These are phyloP conservation scores for Drosophila yakuba DNA, from an alignment of 1,140 invertebrate species.

Conservation along the genomic window DNA sequence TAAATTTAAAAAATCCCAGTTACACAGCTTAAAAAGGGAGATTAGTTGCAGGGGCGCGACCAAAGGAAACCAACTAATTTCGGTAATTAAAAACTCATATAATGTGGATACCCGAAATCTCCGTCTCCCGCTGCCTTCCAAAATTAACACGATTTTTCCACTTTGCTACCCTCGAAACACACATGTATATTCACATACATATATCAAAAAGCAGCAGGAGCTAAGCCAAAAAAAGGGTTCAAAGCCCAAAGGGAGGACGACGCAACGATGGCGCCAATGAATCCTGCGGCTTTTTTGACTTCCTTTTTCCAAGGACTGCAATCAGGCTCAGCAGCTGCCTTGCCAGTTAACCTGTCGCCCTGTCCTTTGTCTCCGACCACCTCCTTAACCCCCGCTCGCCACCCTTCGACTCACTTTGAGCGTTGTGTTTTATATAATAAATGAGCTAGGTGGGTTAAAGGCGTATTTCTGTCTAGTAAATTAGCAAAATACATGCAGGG, in stretches of 20 bases:
- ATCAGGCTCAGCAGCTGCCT: conserved; percentile 48
- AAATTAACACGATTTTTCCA: conserved; percentile 80
- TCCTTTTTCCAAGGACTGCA: conserved; percentile 41
- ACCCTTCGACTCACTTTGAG: conserved; percentile 29
- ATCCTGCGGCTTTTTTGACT: conserved; percentile 58
- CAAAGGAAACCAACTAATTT: conserved; percentile 70
- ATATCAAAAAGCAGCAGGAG: neutral
- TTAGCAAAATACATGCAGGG: conserved; percentile 84
- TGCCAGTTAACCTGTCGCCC: conserved; percentile 50
- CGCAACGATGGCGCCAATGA: conserved; percentile 44
- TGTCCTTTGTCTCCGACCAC: conserved; percentile 22
- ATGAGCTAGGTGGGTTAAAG: conserved; percentile 84
- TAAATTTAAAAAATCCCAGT: conserved; percentile 4
- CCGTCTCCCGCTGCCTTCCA: conserved; percentile 48
- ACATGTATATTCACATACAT: neutral
- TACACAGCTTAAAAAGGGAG: neutral
- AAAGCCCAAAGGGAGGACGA: conserved; percentile 29
- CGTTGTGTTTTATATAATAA: conserved; percentile 81
- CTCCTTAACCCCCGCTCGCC: conserved; percentile 3
- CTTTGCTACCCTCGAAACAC: conserved; percentile 59
- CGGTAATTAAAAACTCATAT: conserved; percentile 84
- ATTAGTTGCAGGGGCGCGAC: conserved; percentile 6
- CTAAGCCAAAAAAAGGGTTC: conserved; percentile 42
- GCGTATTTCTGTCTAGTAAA: conserved; percentile 85
- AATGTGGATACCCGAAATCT: conserved; percentile 68